Evolutionary conservation across 2,113 vertebrate genomes (phyloP).

Genomic region (Triplophysa dalaica): DNA sequence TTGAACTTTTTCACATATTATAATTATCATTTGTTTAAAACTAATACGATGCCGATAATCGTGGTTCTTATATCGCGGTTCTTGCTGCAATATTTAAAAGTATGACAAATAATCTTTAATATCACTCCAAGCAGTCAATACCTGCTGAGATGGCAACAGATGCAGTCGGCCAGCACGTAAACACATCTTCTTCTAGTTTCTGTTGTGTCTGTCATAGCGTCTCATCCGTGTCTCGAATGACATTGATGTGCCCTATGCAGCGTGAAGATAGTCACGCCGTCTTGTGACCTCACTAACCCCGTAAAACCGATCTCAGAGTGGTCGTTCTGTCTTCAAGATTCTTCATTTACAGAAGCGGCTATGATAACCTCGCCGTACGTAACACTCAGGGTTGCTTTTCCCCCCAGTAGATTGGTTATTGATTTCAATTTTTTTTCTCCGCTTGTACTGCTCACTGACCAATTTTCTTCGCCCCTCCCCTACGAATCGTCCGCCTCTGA

Average conservation of each 20-base stretch:
- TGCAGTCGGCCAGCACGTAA: neutral
- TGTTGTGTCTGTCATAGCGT: neutral
- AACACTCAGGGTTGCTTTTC: constrained; percentile 63
- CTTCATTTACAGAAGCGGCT: constrained; percentile 42
- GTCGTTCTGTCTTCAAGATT: constrained; percentile 16
- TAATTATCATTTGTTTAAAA: too few species aligned
- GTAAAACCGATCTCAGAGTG: constrained; percentile 19
- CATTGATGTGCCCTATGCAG: constrained; percentile 19
- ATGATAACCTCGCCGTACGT: constrained; percentile 61
- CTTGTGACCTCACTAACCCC: constrained; percentile 26
- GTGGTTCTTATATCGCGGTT: too few species aligned
- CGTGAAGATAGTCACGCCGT: neutral
- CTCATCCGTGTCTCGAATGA: neutral
- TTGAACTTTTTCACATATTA: too few species aligned
- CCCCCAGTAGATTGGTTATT: constrained; percentile 75
- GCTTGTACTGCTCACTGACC: constrained; percentile 58
- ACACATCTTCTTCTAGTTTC: neutral
- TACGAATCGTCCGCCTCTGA: constrained; percentile 2
- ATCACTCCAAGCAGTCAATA: neutral
- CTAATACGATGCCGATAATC: too few species aligned
- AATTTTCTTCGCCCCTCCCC: constrained; percentile 2
- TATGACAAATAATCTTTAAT: neutral
- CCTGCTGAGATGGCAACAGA: neutral
- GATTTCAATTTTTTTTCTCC: constrained; percentile 63
- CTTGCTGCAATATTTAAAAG: too few species aligned